These are phyloP conservation scores for Sula dactylatra DNA, from an alignment of 2,113 vertebrate species.

Conservation along the genomic window DNA sequence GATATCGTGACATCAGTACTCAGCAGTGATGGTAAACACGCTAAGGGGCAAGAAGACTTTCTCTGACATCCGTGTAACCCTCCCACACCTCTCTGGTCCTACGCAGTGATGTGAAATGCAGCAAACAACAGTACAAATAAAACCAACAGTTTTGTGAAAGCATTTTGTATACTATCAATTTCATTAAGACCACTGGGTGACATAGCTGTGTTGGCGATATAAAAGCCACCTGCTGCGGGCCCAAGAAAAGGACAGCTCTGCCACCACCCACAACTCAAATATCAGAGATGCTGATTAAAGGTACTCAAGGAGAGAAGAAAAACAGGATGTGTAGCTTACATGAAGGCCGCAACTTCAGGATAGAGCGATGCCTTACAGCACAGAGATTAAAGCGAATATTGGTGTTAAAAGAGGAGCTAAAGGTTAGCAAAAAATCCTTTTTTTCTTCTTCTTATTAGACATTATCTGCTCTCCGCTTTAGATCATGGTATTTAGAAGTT, in stretches of 20 bases:
- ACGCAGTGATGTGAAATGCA: neutral
- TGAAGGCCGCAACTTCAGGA: neutral
- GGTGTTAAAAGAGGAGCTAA: neutral
- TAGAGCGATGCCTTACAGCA: neutral
- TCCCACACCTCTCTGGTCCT: neutral
- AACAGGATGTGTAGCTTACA: neutral
- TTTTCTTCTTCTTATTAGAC: neutral
- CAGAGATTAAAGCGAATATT: neutral
- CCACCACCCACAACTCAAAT: neutral
- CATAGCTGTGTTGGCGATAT: neutral
- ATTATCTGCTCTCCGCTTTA: neutral
- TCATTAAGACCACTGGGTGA: neutral
- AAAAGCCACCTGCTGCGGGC: neutral
- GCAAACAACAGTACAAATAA: neutral
- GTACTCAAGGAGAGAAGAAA: neutral
- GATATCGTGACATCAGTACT: neutral
- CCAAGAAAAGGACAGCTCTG: neutral
- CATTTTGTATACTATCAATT: neutral
- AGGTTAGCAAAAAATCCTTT: neutral
- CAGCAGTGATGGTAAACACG: neutral
- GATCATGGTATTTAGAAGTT: neutral
- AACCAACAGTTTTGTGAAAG: neutral
- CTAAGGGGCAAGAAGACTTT: neutral
- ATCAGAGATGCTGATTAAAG: slow-evolving; percentile 20
- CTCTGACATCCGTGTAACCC: neutral